Evolutionary conservation across 2,888 invertebrate genomes (phyloP), one percentile per base, ranked within the genome.

Genomic region (Brachyopa scutellaris): DNA sequence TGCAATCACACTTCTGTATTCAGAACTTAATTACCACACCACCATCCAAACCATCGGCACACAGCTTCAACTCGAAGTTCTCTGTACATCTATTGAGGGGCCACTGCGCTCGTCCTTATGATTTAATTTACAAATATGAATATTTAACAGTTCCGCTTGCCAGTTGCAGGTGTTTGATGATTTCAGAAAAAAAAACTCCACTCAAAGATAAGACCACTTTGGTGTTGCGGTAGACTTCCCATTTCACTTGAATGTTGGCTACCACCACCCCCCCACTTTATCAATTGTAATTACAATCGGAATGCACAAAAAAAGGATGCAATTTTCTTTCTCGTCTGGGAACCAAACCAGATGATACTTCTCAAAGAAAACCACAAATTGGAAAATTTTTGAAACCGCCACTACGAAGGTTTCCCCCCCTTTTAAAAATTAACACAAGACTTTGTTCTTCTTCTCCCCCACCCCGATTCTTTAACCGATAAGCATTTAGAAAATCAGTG

Each of bases 71-170:
- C n/a, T 62, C 33, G 53, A 42, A 11, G 33, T 21, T 33, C 40
- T n/a, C 42, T 17, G 21, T 29, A 26, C 62, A 26, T n/a, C n/a
- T n/a, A n/a, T n/a, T n/a, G n/a, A n/a, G n/a, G n/a, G n/a, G n/a
- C n/a, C 21, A 13, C 45, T 11, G 7, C n/a, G 11, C 13, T 13
- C 76, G 8, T 69, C 64, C 70, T 72, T 53, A 55, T 72, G 66
- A 82, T 77, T 82, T 72, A 82, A 82, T 82, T 82, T 66, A 70
- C 70, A 66, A 82, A 72, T 77, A 82, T 82, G 82, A 82, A 82
- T 82, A 82, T 82, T 82, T 82, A 82, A 72, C 82, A 82, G 82
- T 64, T 62, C 57, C 57, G 51, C 49, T 59, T 59, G 69, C 69
- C 80, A 70, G 49, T 69, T 66, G 59, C 76, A 82, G 74, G 69